Evolutionary conservation across 2,797 vertebrate species (phyloP), one percentile per base, ranked within the genome.

Genomic region (Falco columbarius): DNA sequence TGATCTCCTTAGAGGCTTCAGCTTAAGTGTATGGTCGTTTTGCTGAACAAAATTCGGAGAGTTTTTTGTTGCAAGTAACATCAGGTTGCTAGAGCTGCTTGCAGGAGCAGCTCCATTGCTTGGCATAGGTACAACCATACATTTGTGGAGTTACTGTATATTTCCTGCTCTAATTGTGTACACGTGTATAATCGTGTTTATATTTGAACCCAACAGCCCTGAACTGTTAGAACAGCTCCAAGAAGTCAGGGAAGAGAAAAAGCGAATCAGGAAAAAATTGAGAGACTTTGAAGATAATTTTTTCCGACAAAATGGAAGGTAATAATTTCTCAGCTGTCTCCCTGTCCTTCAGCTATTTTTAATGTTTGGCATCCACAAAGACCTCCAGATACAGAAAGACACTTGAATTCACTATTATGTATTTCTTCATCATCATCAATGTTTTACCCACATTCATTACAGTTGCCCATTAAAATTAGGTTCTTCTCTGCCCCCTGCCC

Each of bases 201-300:
- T 89, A 22, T 77, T 59, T 81, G 30, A 76, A 77, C 59, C 52
- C 62, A 76, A 86, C 97, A 99, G 99, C 96, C 97, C 98, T 95
- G 99, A 99, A 96, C 99, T 99, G 10, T 96, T 99, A 94, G 99
- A 99, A 97, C 99, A 99, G 95, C 99, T 99, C 66, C 99, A 99
- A 90, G 99, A 99, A 97, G 98, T 99, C 72, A 98, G 99, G 75
- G 99, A 99, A 97, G 99, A 99, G 97, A 99, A 99, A 97, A 99
- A 99, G 97, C 98, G 97, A 77, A 99, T 99, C 95, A 98, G 99
- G 92, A 99, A 99, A 97, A 99, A 98, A 97, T 98, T 99, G 88
- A 98, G 99, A 95, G 99, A 99, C 84, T 99, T 99, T 52, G 99
- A 99, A 98, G 99, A 99, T 65, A 99, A 98, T 96, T 99, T 99